Percentiles rank a stretch among this genome's conserved stretches.
Conservation (phyloP, 2,888 invertebrate genomes). For the Apodemia mormo region DNA sequence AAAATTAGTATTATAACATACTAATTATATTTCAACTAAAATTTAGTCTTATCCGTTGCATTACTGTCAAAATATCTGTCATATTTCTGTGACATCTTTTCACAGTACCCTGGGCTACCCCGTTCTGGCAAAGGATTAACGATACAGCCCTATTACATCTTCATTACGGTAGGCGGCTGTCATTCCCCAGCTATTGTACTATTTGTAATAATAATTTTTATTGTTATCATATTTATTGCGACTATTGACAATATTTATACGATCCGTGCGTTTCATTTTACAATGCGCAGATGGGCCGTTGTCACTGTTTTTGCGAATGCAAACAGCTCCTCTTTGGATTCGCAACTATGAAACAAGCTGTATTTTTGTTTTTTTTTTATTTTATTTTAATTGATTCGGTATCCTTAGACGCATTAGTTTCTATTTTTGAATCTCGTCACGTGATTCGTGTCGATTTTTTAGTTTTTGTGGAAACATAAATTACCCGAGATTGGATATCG, state of each 20-base stretch:
- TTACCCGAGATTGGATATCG: no score
- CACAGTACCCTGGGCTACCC: slow-evolving; percentile 59
- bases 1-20: slow-evolving; percentile 21
- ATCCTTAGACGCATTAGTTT: no score
- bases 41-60: slow-evolving; percentile 63
- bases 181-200: slow-evolving; percentile 55
- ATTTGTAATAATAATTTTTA: slow-evolving; percentile 61
- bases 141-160: slow-evolving; percentile 73
- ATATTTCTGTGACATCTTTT: slow-evolving; percentile 78
- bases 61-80: slow-evolving; percentile 82
- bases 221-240: slow-evolving; percentile 66
- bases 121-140: slow-evolving; percentile 72
- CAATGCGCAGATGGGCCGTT: slow-evolving; percentile 55
- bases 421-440: no score
- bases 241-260: slow-evolving; percentile 71
- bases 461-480: no score
- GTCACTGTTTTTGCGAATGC: slow-evolving; percentile 30
- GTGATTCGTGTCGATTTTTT: no score
- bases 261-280: slow-evolving; percentile 65
- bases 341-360: not conserved
- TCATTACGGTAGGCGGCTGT: slow-evolving; percentile 80
- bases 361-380: not conserved
- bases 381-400: no score
- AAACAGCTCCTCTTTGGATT: not conserved
- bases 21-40: slow-evolving; percentile 38